These are phyloP conservation scores for Eristalis intricaria DNA, from an alignment of 2,888 invertebrate species.

Conservation along the genomic window DNA sequence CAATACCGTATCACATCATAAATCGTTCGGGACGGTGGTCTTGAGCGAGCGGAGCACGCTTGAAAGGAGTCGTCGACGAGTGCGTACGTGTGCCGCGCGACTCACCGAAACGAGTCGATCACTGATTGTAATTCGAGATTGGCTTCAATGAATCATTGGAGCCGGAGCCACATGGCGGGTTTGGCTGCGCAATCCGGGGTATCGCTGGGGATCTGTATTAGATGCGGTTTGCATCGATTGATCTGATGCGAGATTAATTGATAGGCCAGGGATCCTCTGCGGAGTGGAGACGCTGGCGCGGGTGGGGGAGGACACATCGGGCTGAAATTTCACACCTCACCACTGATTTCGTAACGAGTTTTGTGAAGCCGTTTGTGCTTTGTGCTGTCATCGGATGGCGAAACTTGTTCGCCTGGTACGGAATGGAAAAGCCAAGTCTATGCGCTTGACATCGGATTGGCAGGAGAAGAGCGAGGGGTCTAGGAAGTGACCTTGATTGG, in stretches of 20 bases:
- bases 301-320: not conserved
- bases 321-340: slow-evolving; percentile 49
- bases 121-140: slow-evolving; percentile 67
- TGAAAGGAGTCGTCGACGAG: slow-evolving; percentile 21
- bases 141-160: slow-evolving; percentile 63
- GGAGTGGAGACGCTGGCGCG: not conserved
- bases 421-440: not conserved
- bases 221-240: slow-evolving; percentile 57
- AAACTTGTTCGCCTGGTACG: not conserved
- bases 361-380: not conserved
- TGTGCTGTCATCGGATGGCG: not conserved
- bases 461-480: not conserved
- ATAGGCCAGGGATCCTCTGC: slow-evolving; percentile 6
- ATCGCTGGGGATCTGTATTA: slow-evolving; percentile 22
- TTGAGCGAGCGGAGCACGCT: not conserved
- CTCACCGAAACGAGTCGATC: slow-evolving; percentile 66
- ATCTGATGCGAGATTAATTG: slow-evolving; percentile 58
- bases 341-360: not conserved
- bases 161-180: slow-evolving; percentile 56
- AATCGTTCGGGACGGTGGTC: slow-evolving; percentile 48
- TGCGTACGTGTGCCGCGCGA: slow-evolving; percentile 11
- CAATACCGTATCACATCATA: slow-evolving; percentile 66
- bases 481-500: not conserved
- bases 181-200: slow-evolving; percentile 12
- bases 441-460: not conserved